Base-by-base conservation (phyloP, 2,113 vertebrate species). In the Crotalus tigris region DNA sequence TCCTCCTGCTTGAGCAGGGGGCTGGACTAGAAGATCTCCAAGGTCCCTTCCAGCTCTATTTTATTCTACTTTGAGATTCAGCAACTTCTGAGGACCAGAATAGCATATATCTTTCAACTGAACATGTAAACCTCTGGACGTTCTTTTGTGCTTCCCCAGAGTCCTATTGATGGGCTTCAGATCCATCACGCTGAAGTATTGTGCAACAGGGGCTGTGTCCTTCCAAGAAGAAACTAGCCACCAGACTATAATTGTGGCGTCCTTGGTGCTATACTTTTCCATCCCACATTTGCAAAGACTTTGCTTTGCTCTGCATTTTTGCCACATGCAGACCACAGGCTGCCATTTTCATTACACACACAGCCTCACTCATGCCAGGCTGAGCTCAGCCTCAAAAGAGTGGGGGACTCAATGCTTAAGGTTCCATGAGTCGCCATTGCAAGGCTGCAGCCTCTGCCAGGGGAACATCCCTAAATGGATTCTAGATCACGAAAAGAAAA, bases 281-380 rank as follows among this genome's bases (percentile, higher is more conserved):
- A 90, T 19, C 17, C 88, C 92, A 59, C 69, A 92, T 85, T 59
- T 85, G 54, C 39, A 51, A 88, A 85, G 88, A 90, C 88, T 92
- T 53, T 85, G 88, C 92, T 92, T 85, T 59, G 88, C 88, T 90
- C 54, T 85, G 64, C 92, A 92, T 89, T 90, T 90, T 90, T 44
- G 69, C 53, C 64, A 51, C 64, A 85, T 11, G 5, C 58, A 90
- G 88, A 59, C 88, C 88, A 85, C 54, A 85, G 88, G 69, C 53
- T 85, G 64, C 54, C 39, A 61, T 92, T 85, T 92, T 21, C 39
- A 55, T 85, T 90, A 12, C 44, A 58, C 88, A 59, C 88, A 59
- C 61, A 6, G 9, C 29, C n/a, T 85, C 69, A 26, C 26, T 90
- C 85, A 92, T 90, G n/a, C 26, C 61, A 51, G 24, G 86, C 21